A percentile compares a stretch with the other conserved stretches of the same genome.
Conservation (phyloP, 2,113 vertebrate species). For the Microtus oregoni region DNA sequence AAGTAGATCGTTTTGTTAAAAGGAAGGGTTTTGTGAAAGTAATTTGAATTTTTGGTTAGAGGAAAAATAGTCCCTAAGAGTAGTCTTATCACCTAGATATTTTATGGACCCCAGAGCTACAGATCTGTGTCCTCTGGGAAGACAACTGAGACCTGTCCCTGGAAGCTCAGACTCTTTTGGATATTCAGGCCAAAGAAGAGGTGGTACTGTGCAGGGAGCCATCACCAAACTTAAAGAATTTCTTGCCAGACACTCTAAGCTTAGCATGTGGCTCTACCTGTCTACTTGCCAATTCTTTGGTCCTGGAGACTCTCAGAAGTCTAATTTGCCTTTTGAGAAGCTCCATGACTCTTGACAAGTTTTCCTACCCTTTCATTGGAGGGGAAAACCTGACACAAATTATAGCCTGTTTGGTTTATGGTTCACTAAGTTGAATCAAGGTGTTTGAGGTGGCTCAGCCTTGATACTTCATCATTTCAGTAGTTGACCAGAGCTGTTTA, state of each 20-base stretch:
- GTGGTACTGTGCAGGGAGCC: background rate
- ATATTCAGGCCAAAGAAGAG: background rate
- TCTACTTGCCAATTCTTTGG: background rate
- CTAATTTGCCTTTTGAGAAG: slow-evolving; percentile 1
- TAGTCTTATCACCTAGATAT: background rate
- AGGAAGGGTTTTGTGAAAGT: slow-evolving; percentile 47
- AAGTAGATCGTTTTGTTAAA: slow-evolving; percentile 56
- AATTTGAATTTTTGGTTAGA: slow-evolving; percentile 41
- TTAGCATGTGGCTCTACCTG: no score
- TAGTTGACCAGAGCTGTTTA: slow-evolving; percentile 39
- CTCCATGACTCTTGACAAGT: background rate
- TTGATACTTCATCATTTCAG: slow-evolving; percentile 20
- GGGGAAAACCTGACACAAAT: background rate
- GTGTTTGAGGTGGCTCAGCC: slow-evolving; percentile 10
- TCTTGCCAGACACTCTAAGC: background rate
- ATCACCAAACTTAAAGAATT: background rate
- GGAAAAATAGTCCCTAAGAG: background rate
- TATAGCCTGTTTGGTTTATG: slow-evolving; percentile 45
- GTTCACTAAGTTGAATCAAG: background rate
- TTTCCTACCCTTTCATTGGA: background rate
- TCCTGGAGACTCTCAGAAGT: background rate
- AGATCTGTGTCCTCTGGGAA: background rate
- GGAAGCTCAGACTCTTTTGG: background rate
- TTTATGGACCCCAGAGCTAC: slow-evolving; percentile 14
- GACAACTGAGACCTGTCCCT: background rate